A percentile compares a stretch with the other conserved stretches of the same genome.
Conservation (phyloP, 2,113 vertebrate genomes). For the Ondatra zibethicus region DNA sequence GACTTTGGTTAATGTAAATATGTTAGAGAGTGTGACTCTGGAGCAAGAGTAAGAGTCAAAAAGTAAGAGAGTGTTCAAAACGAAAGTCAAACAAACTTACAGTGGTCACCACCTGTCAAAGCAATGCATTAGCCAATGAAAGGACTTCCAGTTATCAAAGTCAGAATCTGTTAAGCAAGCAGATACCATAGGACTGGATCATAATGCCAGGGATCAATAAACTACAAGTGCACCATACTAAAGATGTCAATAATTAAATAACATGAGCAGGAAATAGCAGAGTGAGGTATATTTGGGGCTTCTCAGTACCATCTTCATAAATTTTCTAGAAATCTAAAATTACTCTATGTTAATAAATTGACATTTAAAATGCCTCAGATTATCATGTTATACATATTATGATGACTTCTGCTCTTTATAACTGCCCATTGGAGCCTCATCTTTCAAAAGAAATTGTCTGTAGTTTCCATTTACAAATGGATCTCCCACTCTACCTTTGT, state of each 20-base stretch:
- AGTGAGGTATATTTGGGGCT: background rate
- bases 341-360: background rate
- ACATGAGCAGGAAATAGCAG: background rate
- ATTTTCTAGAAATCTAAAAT: constrained; percentile 15
- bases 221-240: background rate
- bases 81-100: background rate
- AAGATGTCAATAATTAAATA: background rate
- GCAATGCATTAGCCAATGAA: background rate
- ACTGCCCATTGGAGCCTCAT: too few relatives aligned
- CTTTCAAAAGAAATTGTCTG: background rate
- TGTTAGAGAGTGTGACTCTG: too few relatives aligned
- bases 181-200: background rate
- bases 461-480: background rate
- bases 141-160: background rate
- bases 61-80: background rate
- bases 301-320: background rate
- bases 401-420: background rate
- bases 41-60: background rate
- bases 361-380: background rate
- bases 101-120: background rate
- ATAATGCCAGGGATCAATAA: background rate
- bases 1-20: background rate
- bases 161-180: background rate
- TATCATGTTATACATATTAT: background rate
- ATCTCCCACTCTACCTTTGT: background rate